Conservation (phyloP, 2,113 vertebrate species). For the Lophura nycthemera region DNA sequence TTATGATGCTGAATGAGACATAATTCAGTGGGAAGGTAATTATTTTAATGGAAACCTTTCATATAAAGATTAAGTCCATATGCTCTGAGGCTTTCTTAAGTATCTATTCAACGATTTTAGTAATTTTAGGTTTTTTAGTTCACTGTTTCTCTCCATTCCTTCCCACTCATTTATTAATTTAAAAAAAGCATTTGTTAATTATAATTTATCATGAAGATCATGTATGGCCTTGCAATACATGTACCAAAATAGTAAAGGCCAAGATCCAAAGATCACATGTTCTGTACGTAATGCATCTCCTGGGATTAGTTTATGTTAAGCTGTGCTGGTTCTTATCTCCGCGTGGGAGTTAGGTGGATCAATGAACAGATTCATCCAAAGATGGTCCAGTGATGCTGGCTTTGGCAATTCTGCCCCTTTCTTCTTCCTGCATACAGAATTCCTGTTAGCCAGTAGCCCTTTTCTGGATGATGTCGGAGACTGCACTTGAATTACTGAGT, state of each 20-base stretch:
- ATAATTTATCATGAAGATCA: not conserved
- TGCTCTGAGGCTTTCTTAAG: slow-evolving; percentile 9
- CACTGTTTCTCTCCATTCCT: not conserved
- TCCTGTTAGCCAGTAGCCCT: not conserved
- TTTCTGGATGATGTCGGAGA: not conserved
- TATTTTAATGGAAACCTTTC: slow-evolving; percentile 55
- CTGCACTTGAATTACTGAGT: not conserved
- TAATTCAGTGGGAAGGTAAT: slow-evolving; percentile 55
- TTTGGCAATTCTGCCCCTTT: not conserved
- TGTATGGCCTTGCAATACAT: not conserved
- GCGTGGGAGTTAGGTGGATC: not conserved
- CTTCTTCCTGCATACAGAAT: not conserved
- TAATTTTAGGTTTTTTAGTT: slow-evolving; percentile 20
- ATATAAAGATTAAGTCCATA: slow-evolving; percentile 24
- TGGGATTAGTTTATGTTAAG: not conserved
- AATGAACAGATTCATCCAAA: not conserved
- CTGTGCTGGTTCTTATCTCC: not conserved
- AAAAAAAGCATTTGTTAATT: not conserved
- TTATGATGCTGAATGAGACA: slow-evolving; percentile 35
- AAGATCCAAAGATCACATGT: not conserved
- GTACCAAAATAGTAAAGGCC: not conserved
- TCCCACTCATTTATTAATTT: not conserved
- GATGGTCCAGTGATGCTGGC: not conserved
- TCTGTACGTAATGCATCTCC: not conserved
- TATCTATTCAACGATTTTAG: not conserved